Evolutionary conservation across 2,113 vertebrate species (phyloP).

Genomic region (Naja naja): DNA sequence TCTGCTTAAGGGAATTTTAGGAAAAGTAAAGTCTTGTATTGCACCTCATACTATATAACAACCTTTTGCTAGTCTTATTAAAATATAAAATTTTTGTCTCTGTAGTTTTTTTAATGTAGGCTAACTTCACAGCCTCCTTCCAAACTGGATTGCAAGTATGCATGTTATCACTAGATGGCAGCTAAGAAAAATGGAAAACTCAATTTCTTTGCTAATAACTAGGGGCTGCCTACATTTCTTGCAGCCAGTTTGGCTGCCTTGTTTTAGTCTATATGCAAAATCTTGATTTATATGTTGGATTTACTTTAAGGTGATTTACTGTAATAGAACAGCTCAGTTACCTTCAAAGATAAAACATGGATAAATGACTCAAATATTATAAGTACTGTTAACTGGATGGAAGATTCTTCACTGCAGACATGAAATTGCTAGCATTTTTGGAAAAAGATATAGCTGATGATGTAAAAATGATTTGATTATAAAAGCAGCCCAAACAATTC

Average conservation of each 20-base stretch:
- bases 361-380: background rate
- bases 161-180: background rate
- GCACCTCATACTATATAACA: background rate
- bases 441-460: background rate
- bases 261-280: background rate
- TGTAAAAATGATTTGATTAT: background rate
- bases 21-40: background rate
- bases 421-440: background rate
- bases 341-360: background rate
- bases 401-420: background rate
- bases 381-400: background rate
- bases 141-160: background rate
- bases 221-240: background rate
- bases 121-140: background rate
- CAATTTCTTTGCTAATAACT: background rate
- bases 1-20: background rate
- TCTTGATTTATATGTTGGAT: background rate
- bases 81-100: background rate
- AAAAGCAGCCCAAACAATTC: background rate
- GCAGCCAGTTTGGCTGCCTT: background rate
- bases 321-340: background rate
- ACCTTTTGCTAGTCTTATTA: background rate
- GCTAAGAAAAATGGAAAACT: background rate
- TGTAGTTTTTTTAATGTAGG: no score
- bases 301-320: background rate